These are phyloP conservation scores for Mastacembelus armatus DNA, from an alignment of 2,797 vertebrate genomes.

Conservation along the genomic window DNA sequence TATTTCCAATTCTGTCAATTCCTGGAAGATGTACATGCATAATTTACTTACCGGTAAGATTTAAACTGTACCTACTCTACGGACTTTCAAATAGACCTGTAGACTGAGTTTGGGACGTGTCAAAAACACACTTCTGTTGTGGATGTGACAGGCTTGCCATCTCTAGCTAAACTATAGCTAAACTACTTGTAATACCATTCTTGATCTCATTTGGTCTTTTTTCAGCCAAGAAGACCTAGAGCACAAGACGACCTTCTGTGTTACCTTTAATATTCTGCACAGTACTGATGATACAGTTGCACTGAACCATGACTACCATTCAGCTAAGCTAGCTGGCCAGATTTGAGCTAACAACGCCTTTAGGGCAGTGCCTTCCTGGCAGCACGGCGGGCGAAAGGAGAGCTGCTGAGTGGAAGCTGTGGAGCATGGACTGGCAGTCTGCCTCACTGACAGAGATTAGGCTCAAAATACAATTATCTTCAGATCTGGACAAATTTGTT, in stretches of 20 bases:
- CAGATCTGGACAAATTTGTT: conserved; percentile 43
- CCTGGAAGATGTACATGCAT: conserved; percentile 4
- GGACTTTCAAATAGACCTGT: neutral
- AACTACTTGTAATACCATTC: conserved; percentile 6
- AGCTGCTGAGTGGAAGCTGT: conserved; percentile 38
- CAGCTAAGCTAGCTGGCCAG: conserved; percentile 19
- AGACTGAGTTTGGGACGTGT: too few species aligned
- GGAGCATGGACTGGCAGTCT: conserved; percentile 37
- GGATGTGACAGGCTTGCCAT: neutral
- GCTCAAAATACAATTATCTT: conserved; percentile 61
- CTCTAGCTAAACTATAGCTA: neutral
- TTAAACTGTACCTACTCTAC: conserved; percentile 6
- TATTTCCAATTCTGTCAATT: conserved; percentile 20
- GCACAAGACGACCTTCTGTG: neutral
- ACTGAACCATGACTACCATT: conserved; percentile 38
- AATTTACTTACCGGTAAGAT: neutral
- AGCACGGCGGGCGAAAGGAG: conserved; percentile 35
- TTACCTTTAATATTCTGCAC: conserved; percentile 20
- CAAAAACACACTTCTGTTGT: neutral
- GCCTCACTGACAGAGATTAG: conserved; percentile 41
- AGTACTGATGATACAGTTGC: conserved; percentile 10
- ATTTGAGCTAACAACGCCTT: conserved; percentile 35
- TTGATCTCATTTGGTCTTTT: conserved; percentile 16
- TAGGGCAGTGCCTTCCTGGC: conserved; percentile 38
- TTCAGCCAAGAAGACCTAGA: conserved; percentile 24